Evolutionary conservation across 2,797 vertebrate genomes (phyloP), one percentile per base, ranked within the genome.

Genomic region (Echiichthys vipera): DNA sequence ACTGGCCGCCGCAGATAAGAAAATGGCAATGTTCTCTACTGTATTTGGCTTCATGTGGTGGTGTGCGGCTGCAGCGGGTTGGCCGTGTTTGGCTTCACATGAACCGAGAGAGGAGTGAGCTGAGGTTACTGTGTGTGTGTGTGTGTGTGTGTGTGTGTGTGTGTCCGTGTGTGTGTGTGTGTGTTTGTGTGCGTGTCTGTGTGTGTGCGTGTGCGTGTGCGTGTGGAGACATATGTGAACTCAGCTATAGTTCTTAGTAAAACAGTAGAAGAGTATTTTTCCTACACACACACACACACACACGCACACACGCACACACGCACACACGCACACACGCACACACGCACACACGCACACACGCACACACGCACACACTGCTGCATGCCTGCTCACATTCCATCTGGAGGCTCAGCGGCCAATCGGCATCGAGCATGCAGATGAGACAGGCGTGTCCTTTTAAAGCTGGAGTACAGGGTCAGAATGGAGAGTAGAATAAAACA

Each of bases 401-500:
- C 77, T 71, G 65, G 71, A 29, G 42, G 58, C 61, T 47, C 53
- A 2, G 47, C 8, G 12, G 66, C 92, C 91, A 92, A 93, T 90
- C 70, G 1, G 73, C 8, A 9, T 10, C 3, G 1, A 15, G 65
- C 54, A 88, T 53, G 88, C 81, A 88, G 89, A 93, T 88, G 51
- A 72, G 66, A 63, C 74, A 88, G 91, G 88, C 34, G 89, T 81
- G 89, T 82, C 74, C 7, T 81, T 73, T 53, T 51, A 72, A 71
- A 93, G 88, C 92, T 93, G 94, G 95, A 93, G 94, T 94, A 72
- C 93, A 94, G 90, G 95, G 95, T 89, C 89, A 90, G 88, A 90
- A 92, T 66, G 95, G 94, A 93, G 94, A 81, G 81, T 84, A 82
- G 65, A 88, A 68, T 20, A 74, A 5, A 66, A 59, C 3, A 64